phyloP scores from a whole-genome alignment of 2,113 vertebrate species.

The Genyomyrus donnyi region DNA sequence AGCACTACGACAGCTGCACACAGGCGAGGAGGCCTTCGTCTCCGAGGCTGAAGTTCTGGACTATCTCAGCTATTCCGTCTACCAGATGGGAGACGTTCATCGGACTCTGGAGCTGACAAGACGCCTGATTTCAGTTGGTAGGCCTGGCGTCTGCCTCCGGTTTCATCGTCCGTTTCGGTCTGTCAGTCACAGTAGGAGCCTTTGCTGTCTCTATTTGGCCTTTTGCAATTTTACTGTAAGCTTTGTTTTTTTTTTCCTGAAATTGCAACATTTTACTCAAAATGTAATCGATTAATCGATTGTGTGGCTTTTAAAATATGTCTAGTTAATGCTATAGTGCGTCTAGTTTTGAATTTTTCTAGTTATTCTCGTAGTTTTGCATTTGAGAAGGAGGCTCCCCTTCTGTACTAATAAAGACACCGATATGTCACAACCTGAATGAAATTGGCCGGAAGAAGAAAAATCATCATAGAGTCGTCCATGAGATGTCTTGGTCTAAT shows the following conservation, averaged over 20 bases:
- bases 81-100: conserved; percentile 85
- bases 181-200: not conserved
- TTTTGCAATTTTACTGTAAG: not conserved
- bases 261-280: not conserved
- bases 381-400: not conserved
- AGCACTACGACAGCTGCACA: conserved; percentile 76
- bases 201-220: not conserved
- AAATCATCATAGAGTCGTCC: not conserved
- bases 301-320: not conserved
- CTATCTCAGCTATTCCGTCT: conserved; percentile 96
- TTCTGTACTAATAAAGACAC: not conserved
- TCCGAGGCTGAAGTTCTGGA: conserved; percentile 79
- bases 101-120: conserved; percentile 86
- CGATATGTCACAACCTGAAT: too few species aligned
- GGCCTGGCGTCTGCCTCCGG: conserved; percentile 22
- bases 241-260: not conserved
- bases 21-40: conserved; percentile 69
- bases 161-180: too few species aligned
- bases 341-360: too few species aligned
- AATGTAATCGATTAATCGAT: not conserved
- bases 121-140: conserved; percentile 78
- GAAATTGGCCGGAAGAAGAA: not conserved
- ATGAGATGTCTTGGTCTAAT: not conserved
- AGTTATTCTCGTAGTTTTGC: not conserved
- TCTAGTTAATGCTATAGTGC: not conserved